A percentile compares a stretch with the other conserved stretches of the same genome.
These are phyloP conservation scores for Zingel zingel DNA, from an alignment of 2,113 vertebrate genomes.

Conservation along the genomic window DNA sequence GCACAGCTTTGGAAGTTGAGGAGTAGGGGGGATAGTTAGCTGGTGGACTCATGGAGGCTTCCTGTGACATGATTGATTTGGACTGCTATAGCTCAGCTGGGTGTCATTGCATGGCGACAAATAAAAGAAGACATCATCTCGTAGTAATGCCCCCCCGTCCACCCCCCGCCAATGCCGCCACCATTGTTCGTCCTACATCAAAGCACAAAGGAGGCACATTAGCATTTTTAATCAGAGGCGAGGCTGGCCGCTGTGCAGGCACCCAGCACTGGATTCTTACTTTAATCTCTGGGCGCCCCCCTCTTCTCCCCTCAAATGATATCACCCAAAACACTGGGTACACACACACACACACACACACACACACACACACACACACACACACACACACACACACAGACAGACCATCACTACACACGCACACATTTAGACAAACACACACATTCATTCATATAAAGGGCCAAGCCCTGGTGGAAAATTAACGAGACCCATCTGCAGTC, in stretches of 20 bases:
- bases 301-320: slow-evolving; percentile 52
- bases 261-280: slow-evolving; percentile 82
- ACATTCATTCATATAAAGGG: slow-evolving; percentile 44
- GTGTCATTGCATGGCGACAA: slow-evolving; percentile 70
- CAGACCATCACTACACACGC: slow-evolving; percentile 12
- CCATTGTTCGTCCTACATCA: slow-evolving; percentile 92
- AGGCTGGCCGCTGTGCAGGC: slow-evolving; percentile 79
- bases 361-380: slow-evolving; percentile 33
- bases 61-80: slow-evolving; percentile 82
- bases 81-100: slow-evolving; percentile 81
- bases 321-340: slow-evolving; percentile 48
- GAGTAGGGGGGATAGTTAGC: slow-evolving; percentile 67
- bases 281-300: slow-evolving; percentile 79
- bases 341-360: slow-evolving; percentile 44
- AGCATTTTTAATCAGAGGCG: slow-evolving; percentile 95
- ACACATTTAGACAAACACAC: slow-evolving; percentile 49
- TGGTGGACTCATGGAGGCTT: slow-evolving; percentile 70
- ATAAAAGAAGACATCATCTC: slow-evolving; percentile 80
- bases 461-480: slow-evolving; percentile 65
- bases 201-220: slow-evolving; percentile 89
- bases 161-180: slow-evolving; percentile 58
- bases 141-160: slow-evolving; percentile 36
- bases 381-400: slow-evolving; percentile 29
- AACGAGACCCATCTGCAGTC: slow-evolving; percentile 74
- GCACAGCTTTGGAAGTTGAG: slow-evolving; percentile 67